Evolutionary conservation across 92 coral and sea anemone genomes (phyloP), one percentile per base, ranked within the genome.

Genomic region (Phenganax marumi): DNA sequence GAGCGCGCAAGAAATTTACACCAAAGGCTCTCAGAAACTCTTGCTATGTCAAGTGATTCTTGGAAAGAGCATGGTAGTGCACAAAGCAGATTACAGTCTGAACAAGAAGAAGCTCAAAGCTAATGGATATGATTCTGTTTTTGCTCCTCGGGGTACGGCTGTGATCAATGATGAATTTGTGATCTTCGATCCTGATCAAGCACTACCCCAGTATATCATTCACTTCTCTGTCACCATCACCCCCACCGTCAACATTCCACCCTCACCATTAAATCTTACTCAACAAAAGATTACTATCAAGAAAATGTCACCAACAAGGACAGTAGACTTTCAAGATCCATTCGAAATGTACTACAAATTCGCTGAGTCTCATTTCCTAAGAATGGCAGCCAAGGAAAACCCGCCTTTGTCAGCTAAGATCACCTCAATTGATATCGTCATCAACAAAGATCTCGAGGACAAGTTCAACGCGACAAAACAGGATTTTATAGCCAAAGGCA

Each of bases 121-220:
- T 21, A 47, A 46, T 7, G 39, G 24, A 46, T 63, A 26, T 33
- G 77, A 72, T 46, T 72, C 77, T 8, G 77, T 72, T 53, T 72
- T 24, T 12, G 77, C 77, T 19, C 77, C 77, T n/a, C 81, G 64
- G 18, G 64, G 19, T 19, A 73, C 86, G 54, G 81, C 24, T 12
- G 86, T 83, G 21, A 53, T 21, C 48, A 83, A 83, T 74, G 86
- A 83, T 50, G 86, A 83, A 55, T 83, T 83, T 58, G 86, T 83
- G 5, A 83, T 83, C 57, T 83, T 83, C 54, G 61, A 83, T 43
- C 86, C 86, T 8, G 86, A 53, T 18, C 86, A 83, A 57, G 86
- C 86, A 8, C 86, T 83, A 2, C 86, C 86, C 9, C 86, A 83
- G 16, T 83, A 83, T 58, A 83, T 83, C 73, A 74, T 83, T 39